Percentiles rank a stretch among this genome's conserved stretches.
Evolutionary conservation across 1,140 invertebrate genomes (phyloP).

Genomic region (Ceratoteleas bidentatus): DNA sequence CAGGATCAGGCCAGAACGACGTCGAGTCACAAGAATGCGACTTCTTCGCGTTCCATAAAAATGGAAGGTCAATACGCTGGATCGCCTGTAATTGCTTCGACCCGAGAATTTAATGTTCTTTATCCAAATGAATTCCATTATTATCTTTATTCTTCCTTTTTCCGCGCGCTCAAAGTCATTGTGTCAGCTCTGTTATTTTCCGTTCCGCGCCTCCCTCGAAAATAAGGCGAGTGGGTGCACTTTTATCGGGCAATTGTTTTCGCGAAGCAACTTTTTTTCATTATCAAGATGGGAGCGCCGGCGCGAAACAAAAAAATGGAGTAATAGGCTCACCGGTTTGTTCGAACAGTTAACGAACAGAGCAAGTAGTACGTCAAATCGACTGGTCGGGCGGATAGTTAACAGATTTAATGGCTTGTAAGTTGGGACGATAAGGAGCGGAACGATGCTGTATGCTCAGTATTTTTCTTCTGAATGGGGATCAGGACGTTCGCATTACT

Average conservation of each 20-base stretch:
- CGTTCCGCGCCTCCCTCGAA: slow-evolving; percentile 31
- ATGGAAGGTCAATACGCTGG: slow-evolving; percentile 55
- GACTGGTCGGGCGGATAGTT: slow-evolving; percentile 2
- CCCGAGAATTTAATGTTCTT: slow-evolving; percentile 71
- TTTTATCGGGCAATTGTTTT: slow-evolving; percentile 39
- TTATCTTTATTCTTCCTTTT: slow-evolving; percentile 55
- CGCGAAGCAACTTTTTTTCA: slow-evolving; percentile 35
- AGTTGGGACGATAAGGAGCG: neutral
- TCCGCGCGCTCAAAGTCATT: slow-evolving; percentile 50
- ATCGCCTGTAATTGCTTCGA: slow-evolving; percentile 71
- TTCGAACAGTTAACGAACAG: slow-evolving; percentile 3
- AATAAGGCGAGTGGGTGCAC: slow-evolving; percentile 22
- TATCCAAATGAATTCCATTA: slow-evolving; percentile 65
- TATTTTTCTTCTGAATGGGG: neutral
- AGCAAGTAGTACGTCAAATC: slow-evolving; percentile 7
- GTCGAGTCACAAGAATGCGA: slow-evolving; percentile 39
- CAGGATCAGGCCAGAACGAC: slow-evolving; percentile 19
- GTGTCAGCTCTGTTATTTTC: slow-evolving; percentile 52
- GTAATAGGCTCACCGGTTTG: slow-evolving; percentile 11
- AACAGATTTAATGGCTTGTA: slow-evolving; percentile 4
- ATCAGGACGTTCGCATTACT: neutral
- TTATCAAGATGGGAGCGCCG: slow-evolving; percentile 20
- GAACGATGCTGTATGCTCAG: neutral
- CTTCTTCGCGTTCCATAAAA: slow-evolving; percentile 49
- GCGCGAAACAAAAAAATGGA: slow-evolving; percentile 29